Base-by-base conservation (phyloP, 1,140 invertebrate species). In the Hormaphis cornu region DNA sequence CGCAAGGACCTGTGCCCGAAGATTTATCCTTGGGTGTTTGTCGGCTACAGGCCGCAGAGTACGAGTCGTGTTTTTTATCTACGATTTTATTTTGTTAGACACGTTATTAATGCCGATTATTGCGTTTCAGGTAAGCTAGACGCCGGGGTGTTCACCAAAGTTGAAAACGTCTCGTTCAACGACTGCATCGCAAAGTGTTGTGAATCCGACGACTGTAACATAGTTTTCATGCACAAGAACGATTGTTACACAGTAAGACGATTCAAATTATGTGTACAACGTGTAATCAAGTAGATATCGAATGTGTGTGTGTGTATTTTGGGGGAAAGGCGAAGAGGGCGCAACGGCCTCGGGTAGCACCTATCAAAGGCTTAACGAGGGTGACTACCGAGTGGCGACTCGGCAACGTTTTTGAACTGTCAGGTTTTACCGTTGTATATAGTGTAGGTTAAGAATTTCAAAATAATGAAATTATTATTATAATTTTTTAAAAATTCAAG, bases 161-260 rank as follows among this genome's bases (percentile, higher is more conserved):
- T 83, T 69, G 75, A 78, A 18, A 79, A 81, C 35, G 74, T 84
- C 16, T 81, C 80, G 16, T 75, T 87, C 5, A 82, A 83, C 59
- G 79, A 84, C 52, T 93, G 91, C 77, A 82, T 90, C 4, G 79
- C 83, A 72, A 80, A 82, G 37, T 93, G 91, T 75, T 93, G 91
- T 76, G 76, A 78, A 1, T 80, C 83, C 42, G 77, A 81, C 1
- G 73, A 76, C 2, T 93, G 91, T 76, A 88, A 93, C 78, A 84
- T 91, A 71, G 89, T 87, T 5, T 86, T 93, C 74, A 86, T 89
- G 75, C 84, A 84, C 70, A 85, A 90, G 73, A 77, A 79, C 20
- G 86, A 84, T 56, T 93, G 90, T 76, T 93, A 84, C 75, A 87
- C 88, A 79, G 83, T 90, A 73, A 72, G 56, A 28, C 44, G 28